phyloP scores from a whole-genome alignment of 2,113 vertebrate species.

The Triplophysa dalaica region DNA sequence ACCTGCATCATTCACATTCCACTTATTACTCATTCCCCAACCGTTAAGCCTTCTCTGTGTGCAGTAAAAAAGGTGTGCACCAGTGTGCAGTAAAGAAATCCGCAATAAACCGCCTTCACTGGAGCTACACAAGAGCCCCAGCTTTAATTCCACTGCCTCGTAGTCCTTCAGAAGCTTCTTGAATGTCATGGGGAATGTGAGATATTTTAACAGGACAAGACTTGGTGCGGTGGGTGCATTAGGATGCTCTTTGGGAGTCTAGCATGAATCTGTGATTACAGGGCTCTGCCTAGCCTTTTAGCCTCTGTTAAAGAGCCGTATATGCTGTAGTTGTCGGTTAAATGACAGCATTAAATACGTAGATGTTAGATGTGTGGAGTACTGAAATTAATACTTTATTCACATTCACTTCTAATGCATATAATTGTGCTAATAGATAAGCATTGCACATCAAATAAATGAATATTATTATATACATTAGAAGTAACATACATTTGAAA shows the following conservation, averaged over 20 bases:
- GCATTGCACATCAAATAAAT: background rate
- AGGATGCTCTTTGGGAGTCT: constrained; percentile 22
- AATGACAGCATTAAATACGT: background rate
- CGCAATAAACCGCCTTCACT: constrained; percentile 65
- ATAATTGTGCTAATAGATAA: background rate
- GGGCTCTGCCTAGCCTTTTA: background rate
- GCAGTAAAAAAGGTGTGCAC: constrained; percentile 66
- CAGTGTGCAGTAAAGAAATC: constrained; percentile 69
- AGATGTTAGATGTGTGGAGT: background rate
- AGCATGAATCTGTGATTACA: constrained; percentile 24
- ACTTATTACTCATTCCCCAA: constrained; percentile 56
- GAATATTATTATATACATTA: background rate
- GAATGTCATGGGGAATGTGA: constrained; percentile 53
- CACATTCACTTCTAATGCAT: background rate
- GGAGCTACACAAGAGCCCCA: constrained; percentile 50
- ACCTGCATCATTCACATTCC: constrained; percentile 63
- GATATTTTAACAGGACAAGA: constrained; percentile 51
- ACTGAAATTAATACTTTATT: background rate
- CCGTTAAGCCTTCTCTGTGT: constrained; percentile 48
- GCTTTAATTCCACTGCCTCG: constrained; percentile 45
- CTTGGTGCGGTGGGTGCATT: constrained; percentile 28
- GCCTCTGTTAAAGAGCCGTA: background rate
- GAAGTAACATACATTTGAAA: background rate
- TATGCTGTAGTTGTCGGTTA: background rate
- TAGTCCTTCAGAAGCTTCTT: constrained; percentile 49